Base-by-base conservation (phyloP, 2,113 vertebrate genomes). In the Apeltes quadracus region DNA sequence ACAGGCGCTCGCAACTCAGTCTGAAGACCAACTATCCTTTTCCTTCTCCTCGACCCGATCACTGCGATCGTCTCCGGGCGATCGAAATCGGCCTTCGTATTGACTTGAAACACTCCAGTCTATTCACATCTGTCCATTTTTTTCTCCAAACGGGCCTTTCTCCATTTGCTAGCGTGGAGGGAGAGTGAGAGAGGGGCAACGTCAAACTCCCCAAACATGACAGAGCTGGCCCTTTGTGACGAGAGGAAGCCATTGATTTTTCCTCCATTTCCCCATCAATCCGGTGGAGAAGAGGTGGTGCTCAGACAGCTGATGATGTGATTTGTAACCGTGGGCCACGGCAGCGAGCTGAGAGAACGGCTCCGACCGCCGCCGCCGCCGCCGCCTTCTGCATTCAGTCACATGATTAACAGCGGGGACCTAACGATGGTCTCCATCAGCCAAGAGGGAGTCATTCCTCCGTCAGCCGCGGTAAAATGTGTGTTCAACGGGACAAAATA, bases 171-270 rank as follows among this genome's bases (percentile, higher is more conserved):
- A 41, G 58, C 67, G 59, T 48, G 41, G 65, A 74, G 76, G 6
- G 79, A 82, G 82, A 87, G 81, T 68, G 67, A 79, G 75, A 81
- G 76, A 81, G 76, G 82, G 77, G 82, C 44, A 84, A 87, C 91
- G 88, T 92, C 92, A 89, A 91, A 84, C 87, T 89, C 3, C 82
- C 84, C 84, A 89, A 92, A 92, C 90, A 92, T 92, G 91, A 93
- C 92, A 91, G 88, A 91, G 84, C 84, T 75, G 73, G 83, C 88
- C 80, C 76, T 82, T 89, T 90, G 84, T 88, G 89, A 90, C 87
- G 68, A 84, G 89, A 90, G 91, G 90, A 92, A 90, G 76, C 78
- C 92, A 93, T 93, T 92, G 93, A 94, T 94, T 93, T 93, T 91
- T 85, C 87, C 90, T 89, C 90, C 90, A 87, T 93, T 92, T 84